These are phyloP conservation scores for Eurytoma adleriae DNA, from an alignment of 2,888 invertebrate species.

Conservation along the genomic window DNA sequence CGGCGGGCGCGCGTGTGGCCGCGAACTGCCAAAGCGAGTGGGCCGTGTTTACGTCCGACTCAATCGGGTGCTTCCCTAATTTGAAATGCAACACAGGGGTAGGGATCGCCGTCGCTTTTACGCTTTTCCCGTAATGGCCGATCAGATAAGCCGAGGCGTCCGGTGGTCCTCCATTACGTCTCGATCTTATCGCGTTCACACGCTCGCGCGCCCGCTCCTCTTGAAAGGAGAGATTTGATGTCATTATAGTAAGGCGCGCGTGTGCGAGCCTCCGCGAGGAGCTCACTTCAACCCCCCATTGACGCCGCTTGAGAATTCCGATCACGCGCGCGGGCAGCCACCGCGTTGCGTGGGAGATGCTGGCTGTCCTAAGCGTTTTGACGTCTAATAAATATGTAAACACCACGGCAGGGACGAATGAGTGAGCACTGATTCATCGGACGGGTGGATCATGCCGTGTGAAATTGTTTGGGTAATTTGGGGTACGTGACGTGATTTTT, in stretches of 20 bases:
- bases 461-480: slow-evolving; percentile 34
- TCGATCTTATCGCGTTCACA: slow-evolving; percentile 30
- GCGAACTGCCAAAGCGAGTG: neutral
- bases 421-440: slow-evolving; percentile 31
- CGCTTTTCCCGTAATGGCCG: slow-evolving; percentile 67
- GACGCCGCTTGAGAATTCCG: slow-evolving; percentile 42
- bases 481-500: slow-evolving; percentile 14
- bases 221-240: slow-evolving; percentile 38
- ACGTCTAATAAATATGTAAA: slow-evolving; percentile 54
- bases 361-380: slow-evolving; percentile 26
- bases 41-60: neutral
- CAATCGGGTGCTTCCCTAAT: slow-evolving; percentile 37
- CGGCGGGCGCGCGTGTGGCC: slow-evolving; percentile 4
- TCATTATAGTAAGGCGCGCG: slow-evolving; percentile 28
- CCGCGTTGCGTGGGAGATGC: slow-evolving; percentile 21
- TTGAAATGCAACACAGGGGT: slow-evolving; percentile 38
- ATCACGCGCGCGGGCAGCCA: slow-evolving; percentile 31
- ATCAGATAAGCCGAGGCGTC: slow-evolving; percentile 65
- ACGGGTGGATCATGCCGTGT: slow-evolving; percentile 11
- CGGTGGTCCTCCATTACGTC: slow-evolving; percentile 30
- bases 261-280: slow-evolving; percentile 30
- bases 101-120: slow-evolving; percentile 60
- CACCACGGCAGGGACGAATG: slow-evolving; percentile 1
- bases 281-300: slow-evolving; percentile 36
- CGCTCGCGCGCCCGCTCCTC: slow-evolving; percentile 31